Conservation (phyloP, 1,140 invertebrate genomes). For the Megalopta genalis region DNA sequence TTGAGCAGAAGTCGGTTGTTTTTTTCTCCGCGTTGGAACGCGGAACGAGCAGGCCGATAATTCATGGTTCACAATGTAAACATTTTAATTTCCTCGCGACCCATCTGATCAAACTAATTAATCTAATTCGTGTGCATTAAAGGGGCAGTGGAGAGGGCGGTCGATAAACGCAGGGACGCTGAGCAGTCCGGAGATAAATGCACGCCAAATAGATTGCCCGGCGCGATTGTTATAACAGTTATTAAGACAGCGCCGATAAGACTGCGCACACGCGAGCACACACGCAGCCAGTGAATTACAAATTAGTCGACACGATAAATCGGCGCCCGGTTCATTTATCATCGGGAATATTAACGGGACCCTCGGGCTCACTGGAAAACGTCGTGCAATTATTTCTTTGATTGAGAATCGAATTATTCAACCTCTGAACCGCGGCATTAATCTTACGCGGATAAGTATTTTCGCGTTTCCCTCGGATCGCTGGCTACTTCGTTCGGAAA, state of each 20-base stretch:
- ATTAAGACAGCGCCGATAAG: constrained; percentile 35
- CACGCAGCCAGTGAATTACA: not conserved
- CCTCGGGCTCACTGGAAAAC: not conserved
- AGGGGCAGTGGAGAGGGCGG: not conserved
- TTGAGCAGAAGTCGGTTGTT: no score
- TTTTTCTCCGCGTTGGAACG: no score
- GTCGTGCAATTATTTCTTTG: constrained; percentile 6
- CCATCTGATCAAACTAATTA: constrained; percentile 7
- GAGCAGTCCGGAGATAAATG: constrained; percentile 19
- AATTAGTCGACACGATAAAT: constrained; percentile 36
- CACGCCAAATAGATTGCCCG: constrained; percentile 28
- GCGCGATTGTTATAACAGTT: constrained; percentile 37
- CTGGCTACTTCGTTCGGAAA: not conserved
- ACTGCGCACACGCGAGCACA: not conserved
- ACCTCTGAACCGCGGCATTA: not conserved
- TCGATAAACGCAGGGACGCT: constrained; percentile 12
- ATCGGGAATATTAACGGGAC: constrained; percentile 7
- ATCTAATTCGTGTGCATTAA: not conserved
- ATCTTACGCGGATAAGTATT: not conserved
- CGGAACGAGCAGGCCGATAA: no score
- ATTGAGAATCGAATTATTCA: constrained; percentile 6
- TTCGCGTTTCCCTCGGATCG: not conserved
- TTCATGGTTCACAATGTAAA: not conserved
- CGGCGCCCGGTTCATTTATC: constrained; percentile 14
- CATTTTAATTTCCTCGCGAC: not conserved